phyloP scores from a whole-genome alignment of 53 echinoderm and acorn worm species.

The Paracentrotus lividus region DNA sequence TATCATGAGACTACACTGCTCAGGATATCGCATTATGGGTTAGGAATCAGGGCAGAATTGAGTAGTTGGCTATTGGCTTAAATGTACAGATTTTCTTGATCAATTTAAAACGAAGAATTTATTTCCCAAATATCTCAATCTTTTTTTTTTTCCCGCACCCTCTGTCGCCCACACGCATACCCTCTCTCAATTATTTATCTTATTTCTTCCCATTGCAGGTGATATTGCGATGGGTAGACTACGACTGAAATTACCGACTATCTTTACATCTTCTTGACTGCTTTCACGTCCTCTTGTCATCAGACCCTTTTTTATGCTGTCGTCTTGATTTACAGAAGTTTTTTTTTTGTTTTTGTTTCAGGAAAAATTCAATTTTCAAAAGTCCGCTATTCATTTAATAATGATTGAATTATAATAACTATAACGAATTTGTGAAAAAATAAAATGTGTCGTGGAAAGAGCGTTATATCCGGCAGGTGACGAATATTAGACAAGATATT shows the following conservation, averaged over 20 bases:
- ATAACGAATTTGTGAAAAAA: neutral
- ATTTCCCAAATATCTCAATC: no score
- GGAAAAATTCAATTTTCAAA: no score
- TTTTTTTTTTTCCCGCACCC: neutral
- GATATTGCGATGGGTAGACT: constrained; percentile 29
- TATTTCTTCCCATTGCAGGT: neutral
- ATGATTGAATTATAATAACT: neutral
- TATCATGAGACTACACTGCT: no score
- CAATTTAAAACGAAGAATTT: no score
- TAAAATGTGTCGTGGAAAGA: neutral
- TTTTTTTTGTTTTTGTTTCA: neutral
- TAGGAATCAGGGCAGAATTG: no score
- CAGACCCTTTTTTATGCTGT: neutral
- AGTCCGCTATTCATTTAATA: neutral
- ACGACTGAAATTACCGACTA: neutral
- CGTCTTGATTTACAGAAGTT: neutral
- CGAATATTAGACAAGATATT: neutral
- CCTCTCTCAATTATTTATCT: neutral
- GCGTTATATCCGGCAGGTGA: neutral
- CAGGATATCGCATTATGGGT: no score
- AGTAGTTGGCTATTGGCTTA: no score
- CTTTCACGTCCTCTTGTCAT: neutral
- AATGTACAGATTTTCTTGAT: no score
- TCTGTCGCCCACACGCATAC: neutral
- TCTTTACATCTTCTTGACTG: neutral